Evolutionary conservation across 1,140 invertebrate species (phyloP).

Genomic region (Magallana gigas): DNA sequence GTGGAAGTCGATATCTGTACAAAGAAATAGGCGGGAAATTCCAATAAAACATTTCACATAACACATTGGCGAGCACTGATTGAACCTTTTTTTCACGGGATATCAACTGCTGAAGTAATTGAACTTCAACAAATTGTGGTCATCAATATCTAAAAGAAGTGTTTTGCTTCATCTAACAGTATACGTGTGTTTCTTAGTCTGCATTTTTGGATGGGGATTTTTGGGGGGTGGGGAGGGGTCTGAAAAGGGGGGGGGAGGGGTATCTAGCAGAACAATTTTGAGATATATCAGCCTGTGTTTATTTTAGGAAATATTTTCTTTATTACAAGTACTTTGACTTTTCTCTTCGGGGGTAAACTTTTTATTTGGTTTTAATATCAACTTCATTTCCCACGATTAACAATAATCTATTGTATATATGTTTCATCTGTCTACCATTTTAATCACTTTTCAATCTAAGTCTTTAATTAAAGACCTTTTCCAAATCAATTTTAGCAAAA

Average conservation of each 20-base stretch:
- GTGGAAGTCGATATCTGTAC: slow-evolving; percentile 9
- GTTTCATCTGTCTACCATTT: background rate
- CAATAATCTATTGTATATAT: background rate
- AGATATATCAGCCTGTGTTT: no score
- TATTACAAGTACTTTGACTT: no score
- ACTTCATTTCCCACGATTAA: background rate
- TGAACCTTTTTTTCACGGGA: slow-evolving; percentile 16
- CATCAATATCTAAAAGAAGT: background rate
- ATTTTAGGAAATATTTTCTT: no score
- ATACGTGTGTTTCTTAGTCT: no score
- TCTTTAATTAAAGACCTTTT: slow-evolving; percentile 22
- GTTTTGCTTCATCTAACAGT: no score
- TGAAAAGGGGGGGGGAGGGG: no score
- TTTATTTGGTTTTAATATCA: background rate
- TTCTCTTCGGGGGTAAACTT: no score
- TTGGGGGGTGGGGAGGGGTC: no score
- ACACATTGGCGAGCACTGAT: slow-evolving; percentile 18
- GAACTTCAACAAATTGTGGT: background rate
- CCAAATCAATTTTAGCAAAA: background rate
- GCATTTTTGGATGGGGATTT: no score
- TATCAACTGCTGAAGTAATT: slow-evolving; percentile 1
- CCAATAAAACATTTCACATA: background rate
- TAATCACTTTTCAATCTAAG: background rate
- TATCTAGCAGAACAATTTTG: no score
- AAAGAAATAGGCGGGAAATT: slow-evolving; percentile 28